A percentile compares a stretch with the other conserved stretches of the same genome.
These are phyloP conservation scores for Cephus sareptanus DNA, from an alignment of 2,888 invertebrate species.

Conservation along the genomic window DNA sequence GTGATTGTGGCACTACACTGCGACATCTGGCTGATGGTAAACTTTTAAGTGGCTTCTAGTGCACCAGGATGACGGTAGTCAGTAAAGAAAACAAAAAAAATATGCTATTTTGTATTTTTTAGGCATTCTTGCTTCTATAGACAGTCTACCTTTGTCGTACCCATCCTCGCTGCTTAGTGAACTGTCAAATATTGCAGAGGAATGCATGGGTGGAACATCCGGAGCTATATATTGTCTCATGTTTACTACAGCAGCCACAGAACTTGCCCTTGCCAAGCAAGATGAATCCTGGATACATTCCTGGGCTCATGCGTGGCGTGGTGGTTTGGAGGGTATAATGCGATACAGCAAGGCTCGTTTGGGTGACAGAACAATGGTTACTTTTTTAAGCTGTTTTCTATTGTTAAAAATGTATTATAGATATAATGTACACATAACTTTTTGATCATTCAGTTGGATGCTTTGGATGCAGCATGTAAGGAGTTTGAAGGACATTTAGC, in stretches of 20 bases:
- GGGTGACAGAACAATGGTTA: constrained; percentile 83
- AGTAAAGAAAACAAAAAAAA: neutral
- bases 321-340: constrained; percentile 72
- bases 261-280: constrained; percentile 35
- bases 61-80: no score
- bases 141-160: constrained; percentile 46
- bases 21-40: constrained; percentile 70
- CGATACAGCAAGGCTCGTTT: constrained; percentile 79
- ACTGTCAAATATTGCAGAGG: constrained; percentile 74
- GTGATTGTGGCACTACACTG: constrained; percentile 74
- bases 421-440: neutral
- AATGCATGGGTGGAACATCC: constrained; percentile 81
- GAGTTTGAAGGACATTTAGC: constrained; percentile 62
- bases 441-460: constrained; percentile 68
- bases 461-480: constrained; percentile 67
- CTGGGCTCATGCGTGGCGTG: constrained; percentile 71
- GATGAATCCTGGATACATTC: constrained; percentile 38
- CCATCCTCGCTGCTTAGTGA: constrained; percentile 67
- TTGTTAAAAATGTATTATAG: neutral
- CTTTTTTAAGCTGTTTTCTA: neutral
- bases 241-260: constrained; percentile 74
- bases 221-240: constrained; percentile 84
- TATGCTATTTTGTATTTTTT: neutral
- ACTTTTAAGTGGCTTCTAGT: neutral
- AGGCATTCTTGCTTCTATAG: constrained; percentile 48